phyloP scores from a whole-genome alignment of 2,797 vertebrate genomes.

The Malacoraja senta region DNA sequence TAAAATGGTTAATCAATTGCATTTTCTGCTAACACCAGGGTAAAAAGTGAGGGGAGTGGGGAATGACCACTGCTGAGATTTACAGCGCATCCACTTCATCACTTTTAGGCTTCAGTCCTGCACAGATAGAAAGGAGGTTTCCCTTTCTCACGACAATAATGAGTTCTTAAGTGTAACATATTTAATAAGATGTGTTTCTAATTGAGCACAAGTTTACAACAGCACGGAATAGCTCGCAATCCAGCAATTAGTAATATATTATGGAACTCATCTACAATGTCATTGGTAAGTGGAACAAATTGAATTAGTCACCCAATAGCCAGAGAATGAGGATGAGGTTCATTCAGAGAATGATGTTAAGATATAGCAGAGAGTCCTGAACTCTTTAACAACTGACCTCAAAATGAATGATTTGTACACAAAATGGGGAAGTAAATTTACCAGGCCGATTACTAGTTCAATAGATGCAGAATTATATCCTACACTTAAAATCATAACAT shows the following conservation, averaged over 20 bases:
- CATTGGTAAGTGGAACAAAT: neutral
- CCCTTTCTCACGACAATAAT: neutral
- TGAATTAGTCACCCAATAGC: neutral
- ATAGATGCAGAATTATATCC: neutral
- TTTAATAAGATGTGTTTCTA: neutral
- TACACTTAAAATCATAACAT: neutral
- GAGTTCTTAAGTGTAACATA: neutral
- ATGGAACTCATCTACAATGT: neutral
- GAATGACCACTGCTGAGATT: neutral
- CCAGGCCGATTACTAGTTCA: neutral
- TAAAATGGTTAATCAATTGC: constrained; percentile 28
- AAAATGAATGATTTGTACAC: neutral
- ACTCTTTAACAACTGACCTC: neutral
- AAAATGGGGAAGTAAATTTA: neutral
- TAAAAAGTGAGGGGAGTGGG: neutral
- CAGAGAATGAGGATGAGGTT: neutral
- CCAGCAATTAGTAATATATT: constrained; percentile 5
- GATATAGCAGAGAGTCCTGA: neutral
- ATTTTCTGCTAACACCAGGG: neutral
- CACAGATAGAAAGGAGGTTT: neutral
- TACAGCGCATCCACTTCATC: neutral
- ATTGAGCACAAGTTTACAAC: constrained; percentile 19
- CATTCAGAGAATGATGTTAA: neutral
- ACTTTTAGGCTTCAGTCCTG: neutral
- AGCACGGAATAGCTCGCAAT: neutral